Base-by-base conservation (phyloP, 1,140 invertebrate genomes). In the Plectrocnemia conspersa region DNA sequence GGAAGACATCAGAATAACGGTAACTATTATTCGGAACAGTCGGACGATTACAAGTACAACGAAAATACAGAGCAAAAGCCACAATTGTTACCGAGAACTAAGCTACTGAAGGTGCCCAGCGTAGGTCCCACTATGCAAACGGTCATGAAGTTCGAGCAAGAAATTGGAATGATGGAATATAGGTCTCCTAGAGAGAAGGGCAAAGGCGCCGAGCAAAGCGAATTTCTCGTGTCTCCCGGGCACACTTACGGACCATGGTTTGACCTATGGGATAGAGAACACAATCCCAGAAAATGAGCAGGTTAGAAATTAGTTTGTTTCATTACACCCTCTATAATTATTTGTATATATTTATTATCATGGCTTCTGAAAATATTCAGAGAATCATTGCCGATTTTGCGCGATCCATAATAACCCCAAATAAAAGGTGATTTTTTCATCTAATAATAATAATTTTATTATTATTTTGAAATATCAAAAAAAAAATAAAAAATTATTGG, bases 191-290 rank as follows among this genome's bases (percentile, higher is more conserved):
- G 68, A 27, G 66, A 76, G 22, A 58, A 76, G 47, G 71, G 70
- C 54, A 71, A 67, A 52, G 69, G 72, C 0, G 72, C 77, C 32
- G 68, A 74, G 27, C 67, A 63, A 4, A 68, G 69, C 18, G 77
- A 77, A 53, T 72, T 80, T 44, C 77, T 80, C 42, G 77, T 80
- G 60, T 69, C 68, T 48, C 79, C 81, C 25, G 75, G 77, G 22
- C 72, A 79, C 64, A 86, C 85, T 54, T 91, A 88, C 66, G 88
- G 88, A 1, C 88, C 88, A 0, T 93, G 89, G 89, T 91, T 89
- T 64, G 87, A 90, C 69, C 78, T 90, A 29, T 91, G 88, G 88
- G 86, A 84, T 56, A 65, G 71, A 48, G 78, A 78, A 52, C 50
- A 68, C n/a, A 52, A 36, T 25, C n/a, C 23, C 42, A 45, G 49